These are phyloP conservation scores for Lasioglossum pauxillum DNA, from an alignment of 2,888 invertebrate species.

Conservation along the genomic window DNA sequence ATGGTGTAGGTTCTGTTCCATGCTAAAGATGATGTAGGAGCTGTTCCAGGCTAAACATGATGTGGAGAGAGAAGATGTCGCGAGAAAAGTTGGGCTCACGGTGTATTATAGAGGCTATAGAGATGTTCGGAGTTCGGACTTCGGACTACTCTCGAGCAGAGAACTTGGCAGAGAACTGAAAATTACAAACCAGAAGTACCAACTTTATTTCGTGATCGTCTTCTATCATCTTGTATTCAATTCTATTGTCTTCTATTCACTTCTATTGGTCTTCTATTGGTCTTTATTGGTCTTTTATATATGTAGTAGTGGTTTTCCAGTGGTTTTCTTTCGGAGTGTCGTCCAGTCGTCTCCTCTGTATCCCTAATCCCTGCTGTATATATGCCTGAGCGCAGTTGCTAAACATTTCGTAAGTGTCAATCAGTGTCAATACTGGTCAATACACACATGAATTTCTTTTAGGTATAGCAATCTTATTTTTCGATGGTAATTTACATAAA, in stretches of 20 bases:
- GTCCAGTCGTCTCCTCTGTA: background rate
- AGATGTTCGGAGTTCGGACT: too few species aligned
- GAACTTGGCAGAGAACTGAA: background rate
- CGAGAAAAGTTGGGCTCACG: too few species aligned
- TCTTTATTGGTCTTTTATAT: too few species aligned
- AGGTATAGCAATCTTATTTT: background rate
- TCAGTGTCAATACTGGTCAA: background rate
- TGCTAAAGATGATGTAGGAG: too few species aligned
- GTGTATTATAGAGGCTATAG: too few species aligned
- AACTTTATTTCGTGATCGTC: constrained; percentile 17
- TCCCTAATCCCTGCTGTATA: background rate
- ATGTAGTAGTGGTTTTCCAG: too few species aligned
- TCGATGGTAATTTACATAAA: background rate
- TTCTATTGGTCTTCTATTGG: fast-evolving
- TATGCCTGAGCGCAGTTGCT: background rate
- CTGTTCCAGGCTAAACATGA: too few species aligned
- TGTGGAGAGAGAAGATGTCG: too few species aligned
- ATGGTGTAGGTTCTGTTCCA: too few species aligned
- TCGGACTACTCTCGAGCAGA: too few species aligned
- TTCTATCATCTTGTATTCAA: fast-evolving
- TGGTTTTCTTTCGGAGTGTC: background rate
- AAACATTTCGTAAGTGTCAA: background rate
- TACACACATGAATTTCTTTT: constrained; percentile 9
- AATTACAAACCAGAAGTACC: constrained; percentile 25
- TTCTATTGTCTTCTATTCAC: too few species aligned